Evolutionary conservation across 2,888 invertebrate species (phyloP).

Genomic region (Silvanus unidentatus): DNA sequence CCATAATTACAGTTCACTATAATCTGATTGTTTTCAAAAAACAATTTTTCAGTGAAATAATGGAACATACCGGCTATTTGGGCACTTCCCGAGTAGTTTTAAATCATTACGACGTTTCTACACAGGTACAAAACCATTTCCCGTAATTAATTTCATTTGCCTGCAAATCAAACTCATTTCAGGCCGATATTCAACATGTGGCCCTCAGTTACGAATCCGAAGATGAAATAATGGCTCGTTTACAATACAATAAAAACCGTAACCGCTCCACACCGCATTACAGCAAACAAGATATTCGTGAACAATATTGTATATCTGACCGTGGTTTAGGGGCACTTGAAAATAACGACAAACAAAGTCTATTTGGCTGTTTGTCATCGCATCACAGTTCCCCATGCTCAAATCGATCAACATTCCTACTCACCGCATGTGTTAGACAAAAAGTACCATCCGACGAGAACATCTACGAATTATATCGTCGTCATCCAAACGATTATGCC

Average conservation of each 20-base stretch:
- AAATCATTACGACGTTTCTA: conserved; percentile 44
- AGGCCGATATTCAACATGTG: conserved; percentile 66
- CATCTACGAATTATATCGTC: conserved; percentile 53
- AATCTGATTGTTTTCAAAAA: too few species aligned
- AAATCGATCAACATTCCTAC: conserved; percentile 56
- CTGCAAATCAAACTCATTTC: conserved; percentile 15
- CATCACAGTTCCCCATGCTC: conserved; percentile 66
- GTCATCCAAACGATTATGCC: conserved; percentile 62
- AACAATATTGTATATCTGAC: conserved; percentile 91
- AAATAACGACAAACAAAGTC: conserved; percentile 52
- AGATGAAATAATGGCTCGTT: conserved; percentile 70
- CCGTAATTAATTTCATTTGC: neutral
- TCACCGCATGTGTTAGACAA: conserved; percentile 81
- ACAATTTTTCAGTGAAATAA: too few species aligned
- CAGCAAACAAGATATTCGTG: conserved; percentile 84
- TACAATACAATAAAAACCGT: conserved; percentile 51
- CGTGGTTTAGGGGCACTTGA: conserved; percentile 81
- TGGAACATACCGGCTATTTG: conserved; percentile 34
- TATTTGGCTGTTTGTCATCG: conserved; percentile 81
- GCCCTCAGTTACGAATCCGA: conserved; percentile 74
- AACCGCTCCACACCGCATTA: conserved; percentile 54
- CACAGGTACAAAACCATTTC: conserved; percentile 33
- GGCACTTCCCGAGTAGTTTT: conserved; percentile 42
- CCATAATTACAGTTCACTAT: too few species aligned
- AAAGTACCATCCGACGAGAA: conserved; percentile 86